phyloP scores from a whole-genome alignment of 2,797 vertebrate genomes.

The Pangasius djambal region DNA sequence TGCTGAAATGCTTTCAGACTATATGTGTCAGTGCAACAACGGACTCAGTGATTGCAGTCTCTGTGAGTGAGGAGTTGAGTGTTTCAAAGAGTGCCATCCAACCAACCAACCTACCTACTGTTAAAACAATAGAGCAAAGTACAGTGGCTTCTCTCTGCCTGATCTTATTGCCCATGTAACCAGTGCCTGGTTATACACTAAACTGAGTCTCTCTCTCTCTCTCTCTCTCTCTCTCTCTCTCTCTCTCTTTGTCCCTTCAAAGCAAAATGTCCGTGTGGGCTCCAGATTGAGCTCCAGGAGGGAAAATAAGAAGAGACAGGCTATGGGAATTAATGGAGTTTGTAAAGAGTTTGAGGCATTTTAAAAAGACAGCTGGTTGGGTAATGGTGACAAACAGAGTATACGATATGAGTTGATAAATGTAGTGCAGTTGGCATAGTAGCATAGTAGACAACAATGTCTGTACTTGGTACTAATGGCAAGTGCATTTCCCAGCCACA shows the following conservation, averaged over 20 bases:
- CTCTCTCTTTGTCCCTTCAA: background rate
- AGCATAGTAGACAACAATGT: background rate
- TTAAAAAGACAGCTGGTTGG: slow-evolving; percentile 11
- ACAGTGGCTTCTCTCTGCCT: background rate
- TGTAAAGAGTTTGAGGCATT: background rate
- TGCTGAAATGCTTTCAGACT: slow-evolving; percentile 25
- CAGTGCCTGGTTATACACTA: slow-evolving; percentile 3
- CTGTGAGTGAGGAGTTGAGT: slow-evolving; percentile 56
- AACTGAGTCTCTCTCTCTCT: background rate
- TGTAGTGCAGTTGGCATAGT: background rate
- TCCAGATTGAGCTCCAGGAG: slow-evolving; percentile 7
- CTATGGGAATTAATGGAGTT: background rate
- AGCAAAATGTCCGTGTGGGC: slow-evolving; percentile 9
- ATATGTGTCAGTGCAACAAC: slow-evolving; percentile 56
- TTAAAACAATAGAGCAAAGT: slow-evolving; percentile 26
- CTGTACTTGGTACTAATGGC: background rate
- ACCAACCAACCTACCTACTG: background rate
- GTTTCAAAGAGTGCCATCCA: background rate
- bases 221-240: background rate
- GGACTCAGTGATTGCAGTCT: slow-evolving; percentile 50
- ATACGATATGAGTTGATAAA: background rate
- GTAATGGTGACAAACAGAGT: background rate
- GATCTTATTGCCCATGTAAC: background rate
- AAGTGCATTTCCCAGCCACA: slow-evolving; percentile 22
- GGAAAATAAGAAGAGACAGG: background rate